Percentiles rank a stretch among this genome's conserved stretches.
phyloP scores from a whole-genome alignment of 2,797 vertebrate species.

The Epinephelus awoara region DNA sequence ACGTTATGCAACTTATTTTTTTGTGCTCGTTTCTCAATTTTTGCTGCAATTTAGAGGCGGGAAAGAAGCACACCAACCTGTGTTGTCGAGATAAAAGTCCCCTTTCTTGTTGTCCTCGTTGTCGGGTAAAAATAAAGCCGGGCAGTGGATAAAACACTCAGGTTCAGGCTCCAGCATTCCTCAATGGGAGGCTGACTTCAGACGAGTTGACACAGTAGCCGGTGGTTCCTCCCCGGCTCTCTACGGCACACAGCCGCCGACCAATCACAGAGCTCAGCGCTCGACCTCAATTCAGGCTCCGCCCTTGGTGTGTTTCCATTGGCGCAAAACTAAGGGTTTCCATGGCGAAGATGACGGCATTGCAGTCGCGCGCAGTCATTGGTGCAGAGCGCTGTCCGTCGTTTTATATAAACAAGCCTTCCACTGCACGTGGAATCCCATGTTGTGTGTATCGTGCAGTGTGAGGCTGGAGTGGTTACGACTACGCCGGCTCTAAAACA shows the following conservation, averaged over 20 bases:
- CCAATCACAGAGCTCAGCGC: constrained; percentile 57
- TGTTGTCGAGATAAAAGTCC: neutral
- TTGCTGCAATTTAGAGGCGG: neutral
- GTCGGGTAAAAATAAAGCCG: neutral
- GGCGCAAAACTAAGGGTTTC: constrained; percentile 69
- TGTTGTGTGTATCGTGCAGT: constrained; percentile 65
- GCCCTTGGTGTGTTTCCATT: constrained; percentile 54
- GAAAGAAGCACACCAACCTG: constrained; percentile 70
- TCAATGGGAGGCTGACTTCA: constrained; percentile 40
- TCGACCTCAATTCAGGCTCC: constrained; percentile 83
- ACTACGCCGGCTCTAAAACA: neutral
- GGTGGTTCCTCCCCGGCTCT: constrained; percentile 47
- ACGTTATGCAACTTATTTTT: constrained; percentile 80
- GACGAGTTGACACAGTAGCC: constrained; percentile 67
- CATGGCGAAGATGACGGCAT: constrained; percentile 74
- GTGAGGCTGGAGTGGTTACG: constrained; percentile 30
- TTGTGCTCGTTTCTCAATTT: neutral
- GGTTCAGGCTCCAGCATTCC: constrained; percentile 2
- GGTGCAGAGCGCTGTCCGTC: constrained; percentile 69
- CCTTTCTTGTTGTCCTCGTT: neutral
- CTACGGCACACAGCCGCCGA: neutral
- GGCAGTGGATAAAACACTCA: neutral
- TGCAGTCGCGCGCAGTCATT: constrained; percentile 50
- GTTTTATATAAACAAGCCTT: constrained; percentile 83
- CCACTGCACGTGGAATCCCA: constrained; percentile 83